Conservation (phyloP, 2,113 vertebrate species). For the Beaufortia kweichowensis region DNA sequence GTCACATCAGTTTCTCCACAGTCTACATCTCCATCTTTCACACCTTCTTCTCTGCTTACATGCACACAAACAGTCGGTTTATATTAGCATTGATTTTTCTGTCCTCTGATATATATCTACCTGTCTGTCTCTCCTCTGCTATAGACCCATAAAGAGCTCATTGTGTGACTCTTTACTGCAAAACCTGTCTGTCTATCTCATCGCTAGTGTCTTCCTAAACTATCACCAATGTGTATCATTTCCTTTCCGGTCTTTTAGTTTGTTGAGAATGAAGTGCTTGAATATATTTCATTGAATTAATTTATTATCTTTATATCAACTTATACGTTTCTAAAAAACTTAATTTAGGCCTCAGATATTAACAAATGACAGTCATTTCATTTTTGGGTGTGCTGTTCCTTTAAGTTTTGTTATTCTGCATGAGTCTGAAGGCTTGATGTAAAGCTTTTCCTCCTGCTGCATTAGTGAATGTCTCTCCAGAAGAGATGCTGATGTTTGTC, state of each 20-base stretch:
- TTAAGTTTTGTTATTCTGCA: conserved; percentile 4
- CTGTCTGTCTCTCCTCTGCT: conserved; percentile 44
- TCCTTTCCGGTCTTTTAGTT: no score
- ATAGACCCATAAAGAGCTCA: neutral
- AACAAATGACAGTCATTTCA: no score
- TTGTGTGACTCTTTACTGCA: neutral
- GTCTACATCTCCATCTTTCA: conserved; percentile 39
- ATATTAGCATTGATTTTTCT: conserved; percentile 72
- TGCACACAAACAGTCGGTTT: conserved; percentile 64
- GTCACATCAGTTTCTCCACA: conserved; percentile 23
- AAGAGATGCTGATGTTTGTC: conserved; percentile 75
- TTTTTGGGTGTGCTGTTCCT: no score
- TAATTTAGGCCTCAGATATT: no score
- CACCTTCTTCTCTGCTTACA: conserved; percentile 64
- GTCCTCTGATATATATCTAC: conserved; percentile 67
- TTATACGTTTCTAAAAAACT: no score
- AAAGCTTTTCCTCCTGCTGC: conserved; percentile 50
- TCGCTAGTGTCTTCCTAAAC: no score
- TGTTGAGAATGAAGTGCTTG: no score
- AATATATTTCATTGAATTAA: no score
- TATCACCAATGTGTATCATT: no score
- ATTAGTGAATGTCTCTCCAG: conserved; percentile 39
- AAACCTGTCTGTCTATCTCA: neutral
- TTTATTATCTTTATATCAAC: no score
- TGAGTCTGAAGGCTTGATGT: conserved; percentile 42